Percentiles rank a stretch among this genome's conserved stretches.
Evolutionary conservation across 2,797 vertebrate genomes (phyloP).

Genomic region (Erithacus rubecula): DNA sequence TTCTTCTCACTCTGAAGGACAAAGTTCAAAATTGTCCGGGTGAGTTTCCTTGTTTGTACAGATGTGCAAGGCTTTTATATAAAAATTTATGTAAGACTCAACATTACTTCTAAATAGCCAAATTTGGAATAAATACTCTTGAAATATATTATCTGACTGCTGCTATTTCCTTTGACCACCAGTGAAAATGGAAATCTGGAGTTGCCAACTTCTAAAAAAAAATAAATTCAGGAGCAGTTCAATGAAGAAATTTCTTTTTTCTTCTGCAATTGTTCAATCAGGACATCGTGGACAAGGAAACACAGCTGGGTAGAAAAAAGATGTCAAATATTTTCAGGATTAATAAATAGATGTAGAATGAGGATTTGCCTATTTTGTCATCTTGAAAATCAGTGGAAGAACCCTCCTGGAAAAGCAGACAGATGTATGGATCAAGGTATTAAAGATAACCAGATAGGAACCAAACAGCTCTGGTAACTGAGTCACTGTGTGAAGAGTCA

Average conservation of each 20-base stretch:
- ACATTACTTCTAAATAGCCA: background rate
- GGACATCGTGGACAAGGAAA: background rate
- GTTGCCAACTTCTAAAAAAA: background rate
- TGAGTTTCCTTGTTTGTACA: background rate
- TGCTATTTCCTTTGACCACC: background rate
- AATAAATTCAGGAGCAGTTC: background rate
- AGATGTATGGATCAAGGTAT: background rate
- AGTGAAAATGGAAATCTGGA: background rate
- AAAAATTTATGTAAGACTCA: background rate
- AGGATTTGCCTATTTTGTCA: background rate
- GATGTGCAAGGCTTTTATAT: background rate
- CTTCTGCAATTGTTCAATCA: background rate
- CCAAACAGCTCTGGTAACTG: background rate
- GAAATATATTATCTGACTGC: background rate
- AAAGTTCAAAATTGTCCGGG: background rate
- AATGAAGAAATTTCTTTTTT: background rate
- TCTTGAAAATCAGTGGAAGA: background rate
- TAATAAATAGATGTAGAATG: background rate
- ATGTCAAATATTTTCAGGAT: background rate
- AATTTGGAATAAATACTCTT: background rate
- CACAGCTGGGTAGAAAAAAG: background rate
- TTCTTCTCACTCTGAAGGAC: background rate
- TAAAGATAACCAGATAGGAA: background rate
- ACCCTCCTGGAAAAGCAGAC: background rate
- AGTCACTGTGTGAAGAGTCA: background rate